Evolutionary conservation across 2,797 vertebrate species (phyloP).

Genomic region (Parauchenoglanis punctatus): DNA sequence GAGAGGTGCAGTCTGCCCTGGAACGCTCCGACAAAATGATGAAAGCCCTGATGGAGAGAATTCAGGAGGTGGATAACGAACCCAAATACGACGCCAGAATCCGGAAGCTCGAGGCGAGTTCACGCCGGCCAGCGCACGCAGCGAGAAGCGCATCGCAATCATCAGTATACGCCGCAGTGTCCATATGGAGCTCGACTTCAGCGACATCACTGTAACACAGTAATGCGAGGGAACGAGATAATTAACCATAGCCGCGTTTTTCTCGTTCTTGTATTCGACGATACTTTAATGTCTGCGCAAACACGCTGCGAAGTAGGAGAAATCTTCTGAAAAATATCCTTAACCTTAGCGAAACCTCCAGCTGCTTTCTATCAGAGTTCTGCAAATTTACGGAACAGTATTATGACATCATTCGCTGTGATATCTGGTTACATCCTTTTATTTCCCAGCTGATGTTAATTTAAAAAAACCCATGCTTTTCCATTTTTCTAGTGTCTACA

Average conservation of each 20-base stretch:
- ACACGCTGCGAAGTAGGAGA: too few species aligned
- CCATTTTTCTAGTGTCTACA: too few species aligned
- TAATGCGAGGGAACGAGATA: background rate
- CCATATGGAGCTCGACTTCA: background rate
- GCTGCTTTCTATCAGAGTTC: too few species aligned
- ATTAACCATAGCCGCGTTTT: background rate
- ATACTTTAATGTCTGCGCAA: background rate
- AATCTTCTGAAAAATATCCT: too few species aligned
- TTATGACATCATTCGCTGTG: too few species aligned
- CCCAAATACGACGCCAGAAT: conserved; percentile 57
- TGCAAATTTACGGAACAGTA: too few species aligned
- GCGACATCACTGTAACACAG: too few species aligned
- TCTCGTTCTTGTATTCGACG: background rate
- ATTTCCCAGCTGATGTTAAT: too few species aligned
- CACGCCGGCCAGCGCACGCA: too few species aligned
- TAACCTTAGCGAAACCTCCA: too few species aligned
- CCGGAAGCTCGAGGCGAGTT: conserved; percentile 65
- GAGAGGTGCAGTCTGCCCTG: conserved; percentile 59
- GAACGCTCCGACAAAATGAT: conserved; percentile 54
- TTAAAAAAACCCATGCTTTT: too few species aligned
- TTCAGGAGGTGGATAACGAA: conserved; percentile 49
- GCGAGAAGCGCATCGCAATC: background rate
- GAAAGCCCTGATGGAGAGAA: conserved; percentile 54
- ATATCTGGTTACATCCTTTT: too few species aligned
- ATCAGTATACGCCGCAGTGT: background rate